Percentiles rank a stretch among this genome's conserved stretches.
phyloP scores from a whole-genome alignment of 2,888 invertebrate genomes.

The Pomacea canaliculata region DNA sequence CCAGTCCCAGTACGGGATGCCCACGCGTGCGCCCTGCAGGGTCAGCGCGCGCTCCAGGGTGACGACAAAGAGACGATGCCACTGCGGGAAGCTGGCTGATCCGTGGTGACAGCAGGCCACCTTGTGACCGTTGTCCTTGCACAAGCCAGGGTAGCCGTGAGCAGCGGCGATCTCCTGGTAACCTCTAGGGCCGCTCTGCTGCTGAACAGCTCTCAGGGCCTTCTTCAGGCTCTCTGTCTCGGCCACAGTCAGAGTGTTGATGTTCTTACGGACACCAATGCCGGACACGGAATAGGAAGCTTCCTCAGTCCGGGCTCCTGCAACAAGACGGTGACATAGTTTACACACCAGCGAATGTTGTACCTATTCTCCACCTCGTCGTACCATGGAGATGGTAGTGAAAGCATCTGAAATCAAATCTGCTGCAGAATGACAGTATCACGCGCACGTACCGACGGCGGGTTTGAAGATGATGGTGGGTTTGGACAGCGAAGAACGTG shows the following conservation, averaged over 20 bases:
- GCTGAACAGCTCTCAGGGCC: conserved; percentile 30
- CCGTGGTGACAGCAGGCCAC: conserved; percentile 38
- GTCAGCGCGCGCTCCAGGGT: conserved; percentile 34
- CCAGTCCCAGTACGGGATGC: conserved; percentile 39
- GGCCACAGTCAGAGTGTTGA: conserved; percentile 31
- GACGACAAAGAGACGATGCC: conserved; percentile 39
- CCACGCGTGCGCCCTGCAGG: conserved; percentile 32
- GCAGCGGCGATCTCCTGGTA: conserved; percentile 27
- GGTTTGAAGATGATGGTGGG: conserved; percentile 35
- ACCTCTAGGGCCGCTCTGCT: conserved; percentile 22
- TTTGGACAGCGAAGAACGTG: conserved; percentile 15
- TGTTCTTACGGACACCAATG: conserved; percentile 35
- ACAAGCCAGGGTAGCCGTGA: conserved; percentile 25
- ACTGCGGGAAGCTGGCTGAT: conserved; percentile 40
- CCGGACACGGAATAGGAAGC: conserved; percentile 17
- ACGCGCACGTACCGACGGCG: conserved; percentile 25
- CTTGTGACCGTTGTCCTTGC: conserved; percentile 21
- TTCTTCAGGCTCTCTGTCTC: conserved; percentile 34
- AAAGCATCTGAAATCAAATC: no score
- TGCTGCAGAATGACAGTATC: no score
- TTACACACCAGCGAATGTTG: no score
- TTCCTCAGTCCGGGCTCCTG: conserved; percentile 17
- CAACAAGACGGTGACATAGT: neutral
- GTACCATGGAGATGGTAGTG: no score
- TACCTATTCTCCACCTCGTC: no score